Base-by-base conservation (phyloP, 2,113 vertebrate genomes). In the Irena cyanogastra region DNA sequence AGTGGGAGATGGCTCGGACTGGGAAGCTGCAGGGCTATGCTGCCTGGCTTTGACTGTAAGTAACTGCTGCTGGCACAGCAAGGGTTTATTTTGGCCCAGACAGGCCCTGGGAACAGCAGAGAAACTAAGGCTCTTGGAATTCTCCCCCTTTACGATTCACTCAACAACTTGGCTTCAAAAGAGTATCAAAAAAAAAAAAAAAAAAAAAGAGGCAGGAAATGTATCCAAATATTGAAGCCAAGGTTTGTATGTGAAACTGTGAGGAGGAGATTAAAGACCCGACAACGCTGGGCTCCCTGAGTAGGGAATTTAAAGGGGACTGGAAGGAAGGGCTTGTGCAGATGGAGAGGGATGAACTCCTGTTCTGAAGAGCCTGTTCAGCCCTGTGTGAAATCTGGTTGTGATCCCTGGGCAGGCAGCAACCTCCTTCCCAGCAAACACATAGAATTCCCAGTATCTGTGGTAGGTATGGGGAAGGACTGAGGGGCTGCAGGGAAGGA, bases 41-140 rank as follows among this genome's bases (percentile, higher is more conserved):
- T 95, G 90, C 90, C 79, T 75, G 89, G 41, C 88, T 83, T 64
- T 14, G 75, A 57, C 79, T 94, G 82, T 52, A 63, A 95, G 95
- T 95, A 94, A 95, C 87, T 83, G 94, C 94, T 95, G 70, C 93
- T 98, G 98, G 97, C 97, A 97, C 65, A 22, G 49, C 3, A 0
- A 19, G 61, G 90, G 93, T 97, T 98, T 98, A 69, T 96, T 95
- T 97, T 98, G 98, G 97, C 97, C 96, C 94, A 70, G 93, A 92
- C 88, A 64, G 93, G 97, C 92, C 97, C 95, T 96, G 97, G 97
- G 97, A 97, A 97, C 93, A 94, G 95, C 86, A 92, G 97, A 95
- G 88, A 92, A 74, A 88, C 96, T 96, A 97, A 97, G 45, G 31
- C 95, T 94, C 85, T 97, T 97, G 97, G 97, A 98, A 97, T 98